phyloP scores from a whole-genome alignment of 2,113 vertebrate species.

The Cheirogaleus medius region DNA sequence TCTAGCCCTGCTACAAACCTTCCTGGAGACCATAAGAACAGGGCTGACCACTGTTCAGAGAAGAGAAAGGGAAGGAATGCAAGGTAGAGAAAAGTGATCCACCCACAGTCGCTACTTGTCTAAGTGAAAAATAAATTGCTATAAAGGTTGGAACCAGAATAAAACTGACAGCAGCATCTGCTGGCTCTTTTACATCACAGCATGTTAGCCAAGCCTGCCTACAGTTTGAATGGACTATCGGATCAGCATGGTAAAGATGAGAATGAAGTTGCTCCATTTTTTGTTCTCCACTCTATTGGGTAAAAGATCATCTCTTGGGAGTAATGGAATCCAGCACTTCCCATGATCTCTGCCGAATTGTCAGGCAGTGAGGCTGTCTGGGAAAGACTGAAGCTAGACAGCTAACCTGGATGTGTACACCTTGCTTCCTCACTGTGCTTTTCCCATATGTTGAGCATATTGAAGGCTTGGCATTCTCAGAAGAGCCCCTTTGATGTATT shows the following conservation, averaged over 20 bases:
- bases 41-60: neutral
- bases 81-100: neutral
- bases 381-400: neutral
- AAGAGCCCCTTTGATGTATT: neutral
- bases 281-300: neutral
- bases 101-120: neutral
- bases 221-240: neutral
- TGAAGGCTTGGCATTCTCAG: neutral
- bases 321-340: neutral
- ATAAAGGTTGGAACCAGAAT: neutral
- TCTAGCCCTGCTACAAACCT: neutral
- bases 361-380: neutral
- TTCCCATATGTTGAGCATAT: neutral
- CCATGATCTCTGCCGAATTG: neutral
- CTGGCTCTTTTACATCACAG: neutral
- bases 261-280: neutral
- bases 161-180: neutral
- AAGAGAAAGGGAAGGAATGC: neutral
- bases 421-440: neutral
- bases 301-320: neutral
- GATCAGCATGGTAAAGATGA: neutral
- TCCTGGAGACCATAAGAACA: neutral
- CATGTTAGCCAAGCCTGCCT: neutral
- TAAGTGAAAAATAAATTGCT: neutral
- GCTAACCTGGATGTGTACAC: neutral